Evolutionary conservation across 1,140 invertebrate species (phyloP).

Genomic region (Trichonephila inaurata): DNA sequence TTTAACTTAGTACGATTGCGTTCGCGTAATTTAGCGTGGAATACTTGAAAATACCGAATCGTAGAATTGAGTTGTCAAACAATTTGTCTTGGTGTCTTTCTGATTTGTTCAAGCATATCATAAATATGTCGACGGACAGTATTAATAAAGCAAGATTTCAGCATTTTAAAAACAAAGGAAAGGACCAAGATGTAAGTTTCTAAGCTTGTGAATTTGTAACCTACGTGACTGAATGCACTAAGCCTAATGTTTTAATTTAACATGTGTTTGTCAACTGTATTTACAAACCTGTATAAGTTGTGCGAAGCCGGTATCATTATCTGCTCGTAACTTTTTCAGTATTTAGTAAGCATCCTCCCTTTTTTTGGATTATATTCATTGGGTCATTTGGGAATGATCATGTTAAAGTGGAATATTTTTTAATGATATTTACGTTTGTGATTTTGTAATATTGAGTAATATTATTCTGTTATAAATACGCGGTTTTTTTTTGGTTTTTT

Average conservation of each 20-base stretch:
- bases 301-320: not conserved
- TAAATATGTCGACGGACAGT: constrained; percentile 55
- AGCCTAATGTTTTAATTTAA: constrained; percentile 43
- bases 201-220: not conserved
- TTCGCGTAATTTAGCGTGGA: not conserved
- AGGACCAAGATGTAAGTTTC: constrained; percentile 79
- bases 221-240: not conserved
- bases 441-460: too few relatives aligned
- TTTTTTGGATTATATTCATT: too few relatives aligned
- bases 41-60: not conserved
- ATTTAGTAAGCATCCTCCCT: too few relatives aligned
- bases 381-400: too few relatives aligned
- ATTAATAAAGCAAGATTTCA: constrained; percentile 67
- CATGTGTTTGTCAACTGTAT: not conserved
- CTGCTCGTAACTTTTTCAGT: too few relatives aligned
- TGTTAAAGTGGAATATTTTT: too few relatives aligned
- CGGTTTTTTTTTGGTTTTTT: too few relatives aligned
- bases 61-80: not conserved
- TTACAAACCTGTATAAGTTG: not conserved
- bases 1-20: not conserved
- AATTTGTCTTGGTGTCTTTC: constrained; percentile 1
- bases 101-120: constrained; percentile 19
- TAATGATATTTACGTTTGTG: too few relatives aligned
- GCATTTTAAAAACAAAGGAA: constrained; percentile 79
- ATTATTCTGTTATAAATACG: too few relatives aligned